Base-by-base conservation (phyloP, 2,888 invertebrate genomes). In the Hydroisotoma schaefferi region DNA sequence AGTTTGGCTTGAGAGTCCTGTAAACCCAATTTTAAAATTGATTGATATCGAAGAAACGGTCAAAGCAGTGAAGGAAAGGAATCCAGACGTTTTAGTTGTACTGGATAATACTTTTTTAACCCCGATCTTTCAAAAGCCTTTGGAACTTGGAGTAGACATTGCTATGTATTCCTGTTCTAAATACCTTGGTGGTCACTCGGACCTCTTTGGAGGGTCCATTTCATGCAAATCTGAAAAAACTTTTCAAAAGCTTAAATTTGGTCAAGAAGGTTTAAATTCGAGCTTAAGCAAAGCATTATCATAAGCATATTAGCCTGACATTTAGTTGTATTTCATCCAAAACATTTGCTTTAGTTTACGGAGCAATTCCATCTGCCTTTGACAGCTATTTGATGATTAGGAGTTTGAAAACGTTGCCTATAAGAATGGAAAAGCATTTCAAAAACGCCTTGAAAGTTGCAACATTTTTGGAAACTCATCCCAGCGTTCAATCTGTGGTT, bases 181-280 rank as follows among this genome's bases (percentile, higher is more conserved):
- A 78, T 99, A 97, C 76, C 90, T 99, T 86, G 98, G 98, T 77
- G 98, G 97, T 1, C 98, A 98, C 78, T 87, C 91, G 0, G 98
- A 99, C 79, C 88, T 94, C 26, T 86, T 98, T 5, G 43, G 38
- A n/a, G 83, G 83, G 27, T 77, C 78, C 55, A 75, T 79, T 6
- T 76, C 79, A 46, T 78, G 80, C 18, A 81, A 79, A 69, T 74
- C 75, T 65, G 78, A 80, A 40, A 75, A 75, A 20, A 63, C 82
- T 15, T 76, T 77, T 63, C 76, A 80, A 57, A 75, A 77, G 71
- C 74, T 84, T 23, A 75, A 76, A 55, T 81, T 79, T 74, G 75
- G 78, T 52, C 81, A 81, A 71, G 78, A 79, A 72, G 76, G 80
- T 79, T 73, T 75, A 60, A 29, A 12, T 15, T 23, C 27, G 1